Evolutionary conservation across 2,888 invertebrate genomes (phyloP), one percentile per base, ranked within the genome.

Genomic region (Deroplatys truncata): DNA sequence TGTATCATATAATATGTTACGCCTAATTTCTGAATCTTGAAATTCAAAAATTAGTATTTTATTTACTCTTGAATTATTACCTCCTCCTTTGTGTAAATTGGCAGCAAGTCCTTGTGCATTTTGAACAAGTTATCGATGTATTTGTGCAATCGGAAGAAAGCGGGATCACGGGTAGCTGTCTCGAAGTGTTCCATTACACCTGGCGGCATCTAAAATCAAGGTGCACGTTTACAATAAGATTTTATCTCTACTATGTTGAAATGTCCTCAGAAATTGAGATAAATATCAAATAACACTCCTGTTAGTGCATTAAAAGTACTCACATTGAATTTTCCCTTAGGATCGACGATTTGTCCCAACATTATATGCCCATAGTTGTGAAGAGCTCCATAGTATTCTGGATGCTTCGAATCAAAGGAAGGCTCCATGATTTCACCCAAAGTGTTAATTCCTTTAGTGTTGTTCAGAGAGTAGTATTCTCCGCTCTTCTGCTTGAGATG

Each of bases 261-360:
- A 43, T 13, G 0, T 43, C 1, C 13, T 43, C 35, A 35, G 35
- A 35, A 35, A 35, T 35, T 35, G 8, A 8, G 35, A 35, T 35
- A 35, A 35, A 35, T 35, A 35, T 1, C 9, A 35, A 35, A 5
- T 35, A 35, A 35, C 13, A 7, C 7, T 43, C 43, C 13, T 43
- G 43, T 1, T 43, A 13, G 13, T 7, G 13, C 1, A 13, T 43
- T 7, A 25, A 72, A 20, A 84, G n/a, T 84, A 90, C 91, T 90
- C 90, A 92, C 92, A 90, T 92, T 91, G 91, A 92, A 92, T 91
- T 92, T 92, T 89, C 92, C 92, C 86, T 92, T 91, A 84, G 92
- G 93, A 89, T 93, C 93, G 43, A 92, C 92, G 86, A 92, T 91
- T 49, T 91, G 91, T 29, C 96, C 96, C 86, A 96, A 94, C 85